Percentiles rank a stretch among this genome's conserved stretches.
These are phyloP conservation scores for Lamellibrachia luymesi DNA, from an alignment of 1,140 invertebrate genomes.

Conservation along the genomic window DNA sequence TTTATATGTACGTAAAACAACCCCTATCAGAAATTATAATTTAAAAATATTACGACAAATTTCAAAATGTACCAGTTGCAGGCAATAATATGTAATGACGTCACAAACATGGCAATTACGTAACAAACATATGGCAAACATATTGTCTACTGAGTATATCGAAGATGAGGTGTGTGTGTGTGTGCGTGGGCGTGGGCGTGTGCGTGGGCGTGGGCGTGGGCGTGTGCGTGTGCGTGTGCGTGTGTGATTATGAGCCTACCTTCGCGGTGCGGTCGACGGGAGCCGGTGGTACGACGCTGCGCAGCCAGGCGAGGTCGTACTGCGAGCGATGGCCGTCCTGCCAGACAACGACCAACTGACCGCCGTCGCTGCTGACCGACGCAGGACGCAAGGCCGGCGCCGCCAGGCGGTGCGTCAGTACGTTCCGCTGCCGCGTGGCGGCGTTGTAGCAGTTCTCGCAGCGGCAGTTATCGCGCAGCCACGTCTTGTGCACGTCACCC, in stretches of 20 bases:
- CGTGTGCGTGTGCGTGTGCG: no score
- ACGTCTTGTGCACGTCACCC: constrained; percentile 26
- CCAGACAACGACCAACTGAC: constrained; percentile 32
- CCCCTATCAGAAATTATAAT: no score
- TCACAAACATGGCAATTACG: no score
- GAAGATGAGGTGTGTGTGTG: no score
- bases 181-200: no score
- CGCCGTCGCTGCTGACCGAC: constrained; percentile 16
- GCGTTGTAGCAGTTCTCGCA: constrained; percentile 44
- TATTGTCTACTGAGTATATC: no score
- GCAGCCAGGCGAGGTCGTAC: constrained; percentile 39
- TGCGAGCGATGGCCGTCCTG: constrained; percentile 44
- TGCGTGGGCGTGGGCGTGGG: no score
- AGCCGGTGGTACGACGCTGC: constrained; percentile 30
- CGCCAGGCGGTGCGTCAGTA: constrained; percentile 24
- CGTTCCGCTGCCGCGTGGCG: constrained; percentile 40
- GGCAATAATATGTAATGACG: no score
- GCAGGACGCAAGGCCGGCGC: constrained; percentile 20
- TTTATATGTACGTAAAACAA: no score
- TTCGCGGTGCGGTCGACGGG: background rate
- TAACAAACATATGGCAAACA: no score
- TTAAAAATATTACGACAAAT: no score
- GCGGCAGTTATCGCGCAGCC: constrained; percentile 51
- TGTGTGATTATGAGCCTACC: background rate
- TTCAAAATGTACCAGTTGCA: no score